Conservation (phyloP, 2,888 invertebrate genomes). For the Sussaba pulchella region DNA sequence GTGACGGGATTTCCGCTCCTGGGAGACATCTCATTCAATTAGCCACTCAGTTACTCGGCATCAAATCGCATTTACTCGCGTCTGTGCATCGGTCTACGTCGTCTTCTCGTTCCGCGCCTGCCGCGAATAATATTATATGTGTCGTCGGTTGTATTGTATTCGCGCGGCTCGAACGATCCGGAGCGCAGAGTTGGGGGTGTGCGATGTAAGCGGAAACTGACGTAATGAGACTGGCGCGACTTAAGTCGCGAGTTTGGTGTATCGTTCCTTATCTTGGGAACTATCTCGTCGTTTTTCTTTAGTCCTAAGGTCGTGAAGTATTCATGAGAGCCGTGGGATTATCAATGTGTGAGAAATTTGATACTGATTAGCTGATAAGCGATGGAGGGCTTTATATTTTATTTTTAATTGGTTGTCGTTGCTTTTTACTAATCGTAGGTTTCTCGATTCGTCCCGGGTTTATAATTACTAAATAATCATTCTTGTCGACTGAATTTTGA, state of each 20-base stretch:
- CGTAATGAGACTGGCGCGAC: neutral
- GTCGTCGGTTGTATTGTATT: slow-evolving; percentile 9
- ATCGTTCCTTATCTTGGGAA: no score
- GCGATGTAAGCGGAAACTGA: neutral
- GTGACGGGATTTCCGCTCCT: slow-evolving; percentile 82
- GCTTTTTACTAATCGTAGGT: no score
- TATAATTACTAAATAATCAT: no score
- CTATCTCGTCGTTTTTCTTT: no score
- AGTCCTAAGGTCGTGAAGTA: no score
- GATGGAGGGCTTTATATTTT: no score
- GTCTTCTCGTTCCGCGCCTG: slow-evolving; percentile 13
- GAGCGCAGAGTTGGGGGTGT: slow-evolving; percentile 7
- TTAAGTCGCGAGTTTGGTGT: neutral
- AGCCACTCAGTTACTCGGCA: slow-evolving; percentile 83
- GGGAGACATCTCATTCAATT: slow-evolving; percentile 83
- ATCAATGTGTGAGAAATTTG: no score
- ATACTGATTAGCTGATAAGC: no score
- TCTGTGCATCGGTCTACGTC: slow-evolving; percentile 63
- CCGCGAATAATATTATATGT: slow-evolving; percentile 39
- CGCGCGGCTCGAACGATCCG: slow-evolving; percentile 9
- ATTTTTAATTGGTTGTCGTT: no score
- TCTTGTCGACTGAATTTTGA: no score
- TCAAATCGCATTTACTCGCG: slow-evolving; percentile 80
- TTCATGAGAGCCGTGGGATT: no score
- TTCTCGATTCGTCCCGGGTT: no score